These are phyloP conservation scores for Pollachius pollachius DNA, from an alignment of 2,113 vertebrate species.

Conservation along the genomic window DNA sequence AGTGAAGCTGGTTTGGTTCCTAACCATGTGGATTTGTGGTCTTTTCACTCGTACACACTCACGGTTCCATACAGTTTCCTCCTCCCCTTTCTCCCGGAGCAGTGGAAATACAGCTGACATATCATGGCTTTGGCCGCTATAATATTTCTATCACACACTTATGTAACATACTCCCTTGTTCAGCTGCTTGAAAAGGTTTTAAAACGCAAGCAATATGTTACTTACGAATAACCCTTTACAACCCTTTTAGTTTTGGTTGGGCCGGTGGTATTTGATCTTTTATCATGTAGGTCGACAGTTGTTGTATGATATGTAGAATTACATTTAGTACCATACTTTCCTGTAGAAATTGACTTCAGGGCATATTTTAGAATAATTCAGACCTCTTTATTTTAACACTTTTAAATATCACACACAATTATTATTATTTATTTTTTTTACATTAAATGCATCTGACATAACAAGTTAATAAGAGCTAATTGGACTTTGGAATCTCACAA, in stretches of 20 bases:
- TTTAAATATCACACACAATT: no score
- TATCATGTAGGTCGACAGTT: no score
- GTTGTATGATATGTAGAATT: no score
- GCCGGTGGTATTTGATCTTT: no score
- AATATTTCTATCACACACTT: constrained; percentile 10
- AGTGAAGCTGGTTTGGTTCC: constrained; percentile 9
- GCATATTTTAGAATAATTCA: no score
- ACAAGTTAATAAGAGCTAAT: no score
- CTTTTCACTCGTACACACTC: background rate
- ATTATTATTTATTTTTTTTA: no score
- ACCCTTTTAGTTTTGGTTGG: background rate
- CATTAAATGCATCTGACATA: no score
- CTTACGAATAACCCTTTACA: background rate
- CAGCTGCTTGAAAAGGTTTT: constrained; percentile 29
- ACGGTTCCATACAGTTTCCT: background rate
- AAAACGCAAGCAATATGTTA: constrained; percentile 34
- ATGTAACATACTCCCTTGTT: constrained; percentile 45
- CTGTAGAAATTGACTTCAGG: no score
- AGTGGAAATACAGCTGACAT: constrained; percentile 58
- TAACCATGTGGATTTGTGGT: background rate
- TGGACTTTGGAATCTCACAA: no score
- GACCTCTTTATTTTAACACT: no score
- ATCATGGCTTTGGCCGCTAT: constrained; percentile 43
- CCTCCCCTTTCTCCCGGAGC: constrained; percentile 45
- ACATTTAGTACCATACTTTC: no score